phyloP scores from a whole-genome alignment of 2,888 invertebrate species.

The Anorthoa munda region DNA sequence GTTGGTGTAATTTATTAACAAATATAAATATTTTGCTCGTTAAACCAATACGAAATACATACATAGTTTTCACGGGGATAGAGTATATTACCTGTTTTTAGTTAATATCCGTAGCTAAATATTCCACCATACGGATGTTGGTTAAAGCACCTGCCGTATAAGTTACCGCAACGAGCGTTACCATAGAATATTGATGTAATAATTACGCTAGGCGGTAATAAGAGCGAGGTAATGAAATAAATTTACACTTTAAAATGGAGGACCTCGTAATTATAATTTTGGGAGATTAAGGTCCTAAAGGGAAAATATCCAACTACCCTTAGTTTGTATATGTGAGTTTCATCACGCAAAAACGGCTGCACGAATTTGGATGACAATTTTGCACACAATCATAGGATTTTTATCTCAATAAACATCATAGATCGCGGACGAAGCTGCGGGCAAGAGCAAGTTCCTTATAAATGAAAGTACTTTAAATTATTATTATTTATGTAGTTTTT shows the following conservation, averaged over 20 bases:
- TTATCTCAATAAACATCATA: too few species aligned
- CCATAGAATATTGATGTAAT: background rate
- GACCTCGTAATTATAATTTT: background rate
- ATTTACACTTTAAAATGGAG: background rate
- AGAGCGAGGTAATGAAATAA: background rate
- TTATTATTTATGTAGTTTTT: background rate
- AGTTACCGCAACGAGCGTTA: slow-evolving; percentile 3
- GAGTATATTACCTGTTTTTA: background rate
- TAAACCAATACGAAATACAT: background rate
- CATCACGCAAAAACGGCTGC: too few species aligned
- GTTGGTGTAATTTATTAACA: too few species aligned
- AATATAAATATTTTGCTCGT: background rate
- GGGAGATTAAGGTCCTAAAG: background rate
- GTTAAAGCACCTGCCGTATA: slow-evolving; percentile 16
- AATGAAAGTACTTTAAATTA: too few species aligned
- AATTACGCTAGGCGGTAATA: background rate
- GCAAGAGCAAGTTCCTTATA: too few species aligned
- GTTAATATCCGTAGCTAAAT: background rate
- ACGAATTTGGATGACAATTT: too few species aligned
- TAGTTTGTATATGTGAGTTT: too few species aligned
- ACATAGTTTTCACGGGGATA: background rate
- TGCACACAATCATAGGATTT: too few species aligned
- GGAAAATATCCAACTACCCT: too few species aligned
- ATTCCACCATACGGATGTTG: background rate
- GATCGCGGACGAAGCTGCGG: too few species aligned